A percentile compares a stretch with the other conserved stretches of the same genome.
phyloP scores from a whole-genome alignment of 2,797 vertebrate genomes.

The Mormyrops boulengeri region DNA sequence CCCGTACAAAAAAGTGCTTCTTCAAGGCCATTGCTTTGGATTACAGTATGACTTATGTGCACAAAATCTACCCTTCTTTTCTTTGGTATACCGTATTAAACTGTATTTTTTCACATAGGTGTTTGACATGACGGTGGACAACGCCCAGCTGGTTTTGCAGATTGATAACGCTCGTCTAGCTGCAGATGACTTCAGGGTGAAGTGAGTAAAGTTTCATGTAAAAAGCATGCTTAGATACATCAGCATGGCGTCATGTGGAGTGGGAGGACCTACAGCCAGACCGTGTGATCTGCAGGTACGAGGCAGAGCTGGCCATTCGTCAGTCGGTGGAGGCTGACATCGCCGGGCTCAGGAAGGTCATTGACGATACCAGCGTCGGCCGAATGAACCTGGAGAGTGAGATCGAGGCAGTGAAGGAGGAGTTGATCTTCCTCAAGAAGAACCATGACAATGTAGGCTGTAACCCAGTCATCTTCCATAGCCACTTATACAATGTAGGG shows the following conservation, averaged over 20 bases:
- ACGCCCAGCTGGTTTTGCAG: conserved; percentile 76
- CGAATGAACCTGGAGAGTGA: conserved; percentile 81
- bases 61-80: not conserved
- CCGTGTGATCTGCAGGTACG: conserved; percentile 58
- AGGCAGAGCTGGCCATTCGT: conserved; percentile 77
- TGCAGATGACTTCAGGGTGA: conserved; percentile 86
- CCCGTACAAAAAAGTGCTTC: not conserved
- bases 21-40: not conserved
- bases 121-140: conserved; percentile 69
- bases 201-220: conserved; percentile 56
- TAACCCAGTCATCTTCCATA: not conserved
- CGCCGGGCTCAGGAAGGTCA: conserved; percentile 74
- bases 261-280: not conserved
- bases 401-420: conserved; percentile 80
- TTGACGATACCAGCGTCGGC: conserved; percentile 81
- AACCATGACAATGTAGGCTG: conserved; percentile 71
- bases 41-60: not conserved
- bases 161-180: conserved; percentile 91
- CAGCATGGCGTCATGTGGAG: not conserved
- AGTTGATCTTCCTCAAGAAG: conserved; percentile 79
- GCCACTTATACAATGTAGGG: not conserved
- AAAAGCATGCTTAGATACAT: not conserved
- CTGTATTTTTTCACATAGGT: conserved; percentile 56
- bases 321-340: conserved; percentile 85
- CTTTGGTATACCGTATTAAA: not conserved